Percentiles rank a stretch among this genome's conserved stretches.
Conservation (phyloP, 2,888 invertebrate species). For the Eupithecia insigniata region DNA sequence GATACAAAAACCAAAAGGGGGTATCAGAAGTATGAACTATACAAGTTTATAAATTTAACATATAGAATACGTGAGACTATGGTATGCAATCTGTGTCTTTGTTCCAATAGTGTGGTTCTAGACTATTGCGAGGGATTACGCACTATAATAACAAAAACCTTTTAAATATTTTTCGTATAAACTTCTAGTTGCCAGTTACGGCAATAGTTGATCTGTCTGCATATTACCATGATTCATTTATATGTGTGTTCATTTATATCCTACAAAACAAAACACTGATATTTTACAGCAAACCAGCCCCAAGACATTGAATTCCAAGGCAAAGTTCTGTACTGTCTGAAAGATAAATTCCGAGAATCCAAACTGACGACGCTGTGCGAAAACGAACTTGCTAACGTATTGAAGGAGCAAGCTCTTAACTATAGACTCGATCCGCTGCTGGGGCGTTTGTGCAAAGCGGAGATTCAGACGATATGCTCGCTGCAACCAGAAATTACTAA, state of each 20-base stretch:
- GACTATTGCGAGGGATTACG: too few species aligned
- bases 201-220: too few species aligned
- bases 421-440: constrained; percentile 95
- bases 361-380: constrained; percentile 91
- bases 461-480: constrained; percentile 87
- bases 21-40: too few species aligned
- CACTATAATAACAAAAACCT: too few species aligned
- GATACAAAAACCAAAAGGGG: too few species aligned
- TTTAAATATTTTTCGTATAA: too few species aligned
- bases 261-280: background rate
- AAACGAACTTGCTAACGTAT: constrained; percentile 90
- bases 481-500: constrained; percentile 74
- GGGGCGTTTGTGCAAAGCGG: constrained; percentile 90
- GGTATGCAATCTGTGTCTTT: too few species aligned
- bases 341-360: constrained; percentile 90
- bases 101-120: background rate
- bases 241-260: too few species aligned
- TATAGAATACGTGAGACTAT: too few species aligned
- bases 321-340: constrained; percentile 92
- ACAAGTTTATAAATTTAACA: too few species aligned
- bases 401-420: constrained; percentile 95
- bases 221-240: too few species aligned
- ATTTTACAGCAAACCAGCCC: constrained; percentile 72
- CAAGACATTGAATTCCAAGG: constrained; percentile 91
- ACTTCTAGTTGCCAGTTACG: too few species aligned